Percentiles rank a stretch among this genome's conserved stretches.
These are phyloP conservation scores for Epinotia demarniana DNA, from an alignment of 2,888 invertebrate genomes.

Conservation along the genomic window DNA sequence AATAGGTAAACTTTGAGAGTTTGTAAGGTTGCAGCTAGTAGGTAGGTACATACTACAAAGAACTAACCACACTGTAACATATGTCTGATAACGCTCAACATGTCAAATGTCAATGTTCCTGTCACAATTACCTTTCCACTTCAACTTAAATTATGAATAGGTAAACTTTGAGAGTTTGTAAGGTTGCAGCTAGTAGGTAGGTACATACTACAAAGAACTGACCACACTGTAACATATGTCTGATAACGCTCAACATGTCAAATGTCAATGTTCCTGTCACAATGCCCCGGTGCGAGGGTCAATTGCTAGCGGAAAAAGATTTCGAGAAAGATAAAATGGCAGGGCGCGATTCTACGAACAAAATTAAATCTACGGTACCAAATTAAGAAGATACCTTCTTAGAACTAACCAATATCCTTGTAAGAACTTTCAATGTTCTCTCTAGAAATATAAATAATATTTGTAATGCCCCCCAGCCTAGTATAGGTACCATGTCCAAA, in stretches of 20 bases:
- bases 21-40: not conserved
- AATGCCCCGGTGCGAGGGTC: conserved; percentile 29
- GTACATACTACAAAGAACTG: not conserved
- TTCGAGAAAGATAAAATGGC: conserved; percentile 6
- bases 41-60: not conserved
- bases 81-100: conserved; percentile 57
- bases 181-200: not conserved
- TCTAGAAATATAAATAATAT: too few relatives aligned
- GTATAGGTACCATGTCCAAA: too few relatives aligned
- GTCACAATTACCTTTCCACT: too few relatives aligned
- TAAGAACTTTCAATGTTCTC: not conserved
- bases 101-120: conserved; percentile 65
- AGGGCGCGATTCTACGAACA: not conserved
- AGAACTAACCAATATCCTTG: not conserved
- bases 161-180: too few relatives aligned
- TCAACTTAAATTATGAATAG: too few relatives aligned
- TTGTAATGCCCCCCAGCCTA: too few relatives aligned
- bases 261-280: conserved; percentile 63
- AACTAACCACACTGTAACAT: conserved; percentile 36
- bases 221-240: conserved; percentile 42
- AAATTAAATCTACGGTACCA: too few relatives aligned
- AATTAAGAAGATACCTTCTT: not conserved
- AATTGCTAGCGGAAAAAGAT: not conserved
- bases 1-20: too few relatives aligned
- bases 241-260: conserved; percentile 61